Conservation (phyloP, 2,888 invertebrate genomes). For the Luperina testacea region DNA sequence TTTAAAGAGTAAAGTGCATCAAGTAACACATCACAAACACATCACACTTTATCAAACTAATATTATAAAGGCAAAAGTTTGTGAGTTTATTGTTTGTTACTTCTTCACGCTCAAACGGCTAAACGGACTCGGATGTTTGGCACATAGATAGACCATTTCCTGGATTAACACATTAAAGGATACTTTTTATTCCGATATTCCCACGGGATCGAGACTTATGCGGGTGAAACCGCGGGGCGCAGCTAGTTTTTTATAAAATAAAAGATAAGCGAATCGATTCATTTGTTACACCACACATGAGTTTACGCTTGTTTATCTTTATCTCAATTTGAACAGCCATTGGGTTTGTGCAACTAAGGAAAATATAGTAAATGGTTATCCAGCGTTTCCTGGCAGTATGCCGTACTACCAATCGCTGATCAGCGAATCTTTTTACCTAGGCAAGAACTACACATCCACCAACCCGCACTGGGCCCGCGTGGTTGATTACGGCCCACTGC, state of each 20-base stretch:
- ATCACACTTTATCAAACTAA: too few relatives aligned
- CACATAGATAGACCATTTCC: too few relatives aligned
- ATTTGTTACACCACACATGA: background rate
- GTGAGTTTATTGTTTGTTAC: too few relatives aligned
- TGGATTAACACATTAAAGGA: too few relatives aligned
- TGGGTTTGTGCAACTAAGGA: background rate
- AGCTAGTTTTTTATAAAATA: background rate
- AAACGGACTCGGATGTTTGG: too few relatives aligned
- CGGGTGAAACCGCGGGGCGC: too few relatives aligned
- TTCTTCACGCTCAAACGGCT: too few relatives aligned
- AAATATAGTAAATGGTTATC: background rate
- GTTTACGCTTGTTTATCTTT: background rate
- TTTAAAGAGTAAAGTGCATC: background rate
- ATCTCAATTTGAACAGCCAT: background rate
- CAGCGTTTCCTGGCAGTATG: background rate
- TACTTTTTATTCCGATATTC: too few relatives aligned
- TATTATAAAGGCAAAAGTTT: too few relatives aligned
- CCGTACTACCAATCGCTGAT: background rate
- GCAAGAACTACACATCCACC: background rate
- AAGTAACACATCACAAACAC: background rate
- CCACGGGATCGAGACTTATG: too few relatives aligned
- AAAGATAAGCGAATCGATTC: background rate
- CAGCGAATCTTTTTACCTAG: background rate
- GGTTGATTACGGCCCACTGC: background rate
- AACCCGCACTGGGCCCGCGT: background rate